A percentile compares a stretch with the other conserved stretches of the same genome.
Conservation (phyloP, 2,888 invertebrate species). For the Auanema freiburgensis region DNA sequence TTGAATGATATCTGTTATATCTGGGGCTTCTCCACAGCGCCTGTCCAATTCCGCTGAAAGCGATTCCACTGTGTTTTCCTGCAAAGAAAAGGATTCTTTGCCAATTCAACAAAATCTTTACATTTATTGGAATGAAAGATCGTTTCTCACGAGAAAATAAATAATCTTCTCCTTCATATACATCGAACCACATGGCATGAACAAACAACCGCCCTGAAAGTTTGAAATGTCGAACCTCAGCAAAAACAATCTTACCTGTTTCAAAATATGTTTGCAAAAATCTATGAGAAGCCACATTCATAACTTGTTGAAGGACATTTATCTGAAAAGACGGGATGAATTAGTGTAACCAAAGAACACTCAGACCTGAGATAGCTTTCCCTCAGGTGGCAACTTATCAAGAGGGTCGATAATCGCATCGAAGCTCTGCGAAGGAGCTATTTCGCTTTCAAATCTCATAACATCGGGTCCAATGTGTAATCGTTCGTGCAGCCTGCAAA, state of each 20-base stretch:
- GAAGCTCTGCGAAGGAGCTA: constrained; percentile 68
- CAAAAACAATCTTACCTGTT: constrained; percentile 16
- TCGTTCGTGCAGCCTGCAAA: constrained; percentile 47
- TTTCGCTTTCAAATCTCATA: constrained; percentile 40
- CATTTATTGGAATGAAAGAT: constrained; percentile 82
- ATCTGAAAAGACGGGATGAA: constrained; percentile 31
- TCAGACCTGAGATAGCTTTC: constrained; percentile 86
- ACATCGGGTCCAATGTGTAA: constrained; percentile 40
- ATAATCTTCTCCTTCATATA: constrained; percentile 91
- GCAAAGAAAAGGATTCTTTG: constrained; percentile 6
- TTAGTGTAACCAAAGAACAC: not conserved
- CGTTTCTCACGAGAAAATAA: constrained; percentile 86
- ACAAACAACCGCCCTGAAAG: constrained; percentile 36
- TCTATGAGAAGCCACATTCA: constrained; percentile 50
- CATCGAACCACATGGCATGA: constrained; percentile 89
- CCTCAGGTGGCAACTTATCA: constrained; percentile 79
- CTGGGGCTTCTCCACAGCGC: constrained; percentile 7
- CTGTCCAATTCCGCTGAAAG: constrained; percentile 5
- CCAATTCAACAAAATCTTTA: constrained; percentile 72
- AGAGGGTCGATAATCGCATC: constrained; percentile 93
- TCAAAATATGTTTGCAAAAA: constrained; percentile 42
- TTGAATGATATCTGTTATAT: too few relatives aligned
- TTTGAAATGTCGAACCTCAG: not conserved
- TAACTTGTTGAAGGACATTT: constrained; percentile 55
- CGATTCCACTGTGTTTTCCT: constrained; percentile 38